phyloP scores from a whole-genome alignment of 2,888 invertebrate genomes.

The Dasysyrphus albostriatus region DNA sequence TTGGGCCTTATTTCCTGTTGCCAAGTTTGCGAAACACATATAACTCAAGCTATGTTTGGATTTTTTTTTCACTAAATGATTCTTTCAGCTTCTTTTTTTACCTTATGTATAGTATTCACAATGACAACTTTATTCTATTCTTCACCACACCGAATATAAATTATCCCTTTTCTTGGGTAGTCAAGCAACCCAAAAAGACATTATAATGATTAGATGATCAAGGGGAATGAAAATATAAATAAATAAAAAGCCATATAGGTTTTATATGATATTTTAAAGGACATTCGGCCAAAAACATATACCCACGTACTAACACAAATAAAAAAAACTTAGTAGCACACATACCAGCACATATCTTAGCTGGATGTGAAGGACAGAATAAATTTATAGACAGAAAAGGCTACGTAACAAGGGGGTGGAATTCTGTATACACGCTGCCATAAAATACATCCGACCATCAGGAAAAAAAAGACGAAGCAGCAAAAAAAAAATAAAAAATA shows the following conservation, averaged over 20 bases:
- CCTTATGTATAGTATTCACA: background rate
- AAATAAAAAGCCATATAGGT: slow-evolving; percentile 54
- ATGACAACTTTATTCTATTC: slow-evolving; percentile 19
- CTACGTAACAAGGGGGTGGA: slow-evolving; percentile 63
- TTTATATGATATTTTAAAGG: slow-evolving; percentile 65
- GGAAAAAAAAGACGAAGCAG: slow-evolving; percentile 45
- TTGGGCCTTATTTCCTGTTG: too few relatives aligned
- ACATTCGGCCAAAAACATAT: slow-evolving; percentile 30
- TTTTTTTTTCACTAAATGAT: background rate
- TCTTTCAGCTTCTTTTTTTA: background rate
- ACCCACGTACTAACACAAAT: slow-evolving; percentile 6
- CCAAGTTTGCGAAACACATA: background rate
- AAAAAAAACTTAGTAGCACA: slow-evolving; percentile 1
- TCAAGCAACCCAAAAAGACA: slow-evolving; percentile 64
- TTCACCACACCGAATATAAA: slow-evolving; percentile 51
- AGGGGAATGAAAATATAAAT: slow-evolving; percentile 37
- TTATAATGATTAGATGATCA: slow-evolving; percentile 62
- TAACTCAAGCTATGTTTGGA: background rate
- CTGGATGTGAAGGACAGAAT: slow-evolving; percentile 56
- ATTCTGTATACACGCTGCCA: slow-evolving; percentile 9
- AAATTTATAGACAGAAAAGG: slow-evolving; percentile 46
- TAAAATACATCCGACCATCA: slow-evolving; percentile 47
- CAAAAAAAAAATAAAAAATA: slow-evolving; percentile 63
- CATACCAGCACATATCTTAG: slow-evolving; percentile 19
- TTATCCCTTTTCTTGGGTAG: slow-evolving; percentile 65